Conservation (phyloP, 2,888 invertebrate species). For the Neocrepidodera transversa region DNA sequence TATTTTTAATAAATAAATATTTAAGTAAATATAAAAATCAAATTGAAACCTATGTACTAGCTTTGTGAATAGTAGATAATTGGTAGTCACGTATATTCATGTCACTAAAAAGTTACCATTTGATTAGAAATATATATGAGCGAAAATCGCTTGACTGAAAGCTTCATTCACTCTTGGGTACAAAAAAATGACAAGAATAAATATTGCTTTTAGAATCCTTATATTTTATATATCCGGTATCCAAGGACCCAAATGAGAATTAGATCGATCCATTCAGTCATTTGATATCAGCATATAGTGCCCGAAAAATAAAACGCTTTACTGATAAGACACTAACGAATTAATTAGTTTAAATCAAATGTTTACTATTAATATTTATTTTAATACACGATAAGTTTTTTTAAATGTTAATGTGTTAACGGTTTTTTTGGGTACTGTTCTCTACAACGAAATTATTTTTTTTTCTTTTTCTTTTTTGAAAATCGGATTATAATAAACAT, state of each 20-base stretch:
- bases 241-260: background rate
- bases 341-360: too few species aligned
- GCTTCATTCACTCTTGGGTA: too few species aligned
- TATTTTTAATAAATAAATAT: conserved; percentile 1
- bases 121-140: conserved; percentile 3
- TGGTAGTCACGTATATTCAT: conserved; percentile 38
- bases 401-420: too few species aligned
- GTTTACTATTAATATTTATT: too few species aligned
- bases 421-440: too few species aligned
- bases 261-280: conserved; percentile 4
- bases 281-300: conserved; percentile 12
- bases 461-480: too few species aligned
- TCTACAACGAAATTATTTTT: too few species aligned
- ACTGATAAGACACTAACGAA: background rate
- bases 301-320: background rate
- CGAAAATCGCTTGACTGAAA: conserved; percentile 12
- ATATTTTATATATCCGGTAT: background rate
- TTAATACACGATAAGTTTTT: too few species aligned
- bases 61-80: conserved; percentile 27
- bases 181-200: background rate
- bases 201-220: background rate
- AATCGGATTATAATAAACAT: too few species aligned
- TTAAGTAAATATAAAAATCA: background rate
- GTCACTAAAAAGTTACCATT: conserved; percentile 21
- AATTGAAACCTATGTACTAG: conserved; percentile 9